Percentiles rank a stretch among this genome's conserved stretches.
phyloP scores from a whole-genome alignment of 2,888 invertebrate species.

The Eilema caniola region DNA sequence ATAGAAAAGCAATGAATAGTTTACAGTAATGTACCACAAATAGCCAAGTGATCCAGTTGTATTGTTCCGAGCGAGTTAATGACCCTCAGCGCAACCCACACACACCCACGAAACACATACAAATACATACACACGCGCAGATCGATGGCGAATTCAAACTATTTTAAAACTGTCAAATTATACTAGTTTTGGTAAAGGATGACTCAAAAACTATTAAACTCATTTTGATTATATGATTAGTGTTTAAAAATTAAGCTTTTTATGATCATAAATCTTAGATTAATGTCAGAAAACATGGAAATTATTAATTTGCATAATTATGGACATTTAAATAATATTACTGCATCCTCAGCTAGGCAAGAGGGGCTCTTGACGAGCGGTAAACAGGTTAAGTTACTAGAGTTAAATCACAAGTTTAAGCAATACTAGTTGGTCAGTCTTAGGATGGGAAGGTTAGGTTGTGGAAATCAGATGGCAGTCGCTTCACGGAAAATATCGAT shows the following conservation, averaged over 20 bases:
- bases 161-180: background rate
- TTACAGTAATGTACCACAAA: background rate
- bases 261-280: background rate
- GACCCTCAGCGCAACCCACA: background rate
- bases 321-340: no score
- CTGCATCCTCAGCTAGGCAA: no score
- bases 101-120: background rate
- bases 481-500: no score
- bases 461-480: no score
- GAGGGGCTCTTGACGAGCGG: no score
- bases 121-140: background rate
- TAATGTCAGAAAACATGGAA: no score
- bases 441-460: no score
- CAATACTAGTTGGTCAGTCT: no score
- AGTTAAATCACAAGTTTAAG: no score
- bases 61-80: slow-evolving; percentile 4
- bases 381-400: no score
- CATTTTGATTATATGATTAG: background rate
- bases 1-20: background rate
- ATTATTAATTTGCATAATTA: no score
- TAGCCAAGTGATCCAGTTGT: background rate
- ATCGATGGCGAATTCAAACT: background rate
- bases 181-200: background rate
- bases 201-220: background rate
- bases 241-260: background rate